These are phyloP conservation scores for Xestia xanthographa DNA, from an alignment of 2,888 invertebrate genomes.

Conservation along the genomic window DNA sequence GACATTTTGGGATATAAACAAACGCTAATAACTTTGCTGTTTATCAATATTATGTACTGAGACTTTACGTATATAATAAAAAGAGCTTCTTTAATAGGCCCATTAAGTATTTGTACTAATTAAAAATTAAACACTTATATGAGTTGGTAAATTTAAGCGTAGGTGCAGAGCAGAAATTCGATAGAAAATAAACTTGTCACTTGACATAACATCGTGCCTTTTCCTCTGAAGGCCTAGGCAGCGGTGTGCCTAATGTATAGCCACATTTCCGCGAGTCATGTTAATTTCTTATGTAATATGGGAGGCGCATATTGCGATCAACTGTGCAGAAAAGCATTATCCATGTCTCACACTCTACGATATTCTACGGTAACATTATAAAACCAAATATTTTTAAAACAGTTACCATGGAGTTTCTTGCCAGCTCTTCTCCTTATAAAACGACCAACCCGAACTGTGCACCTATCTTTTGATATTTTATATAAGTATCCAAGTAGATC, in stretches of 20 bases:
- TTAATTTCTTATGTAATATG: background rate
- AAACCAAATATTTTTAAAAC: background rate
- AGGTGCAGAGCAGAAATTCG: background rate
- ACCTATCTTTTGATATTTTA: background rate
- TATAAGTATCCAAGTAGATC: background rate
- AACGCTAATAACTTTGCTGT: too few relatives aligned
- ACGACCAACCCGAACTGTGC: background rate
- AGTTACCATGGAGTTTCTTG: background rate
- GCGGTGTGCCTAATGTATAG: too few relatives aligned
- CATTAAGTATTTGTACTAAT: too few relatives aligned
- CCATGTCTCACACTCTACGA: background rate
- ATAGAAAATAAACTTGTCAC: background rate
- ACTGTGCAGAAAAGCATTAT: background rate
- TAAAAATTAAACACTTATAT: background rate
- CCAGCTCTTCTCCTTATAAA: background rate
- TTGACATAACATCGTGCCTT: too few relatives aligned
- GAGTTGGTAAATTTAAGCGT: background rate
- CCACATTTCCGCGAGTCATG: too few relatives aligned
- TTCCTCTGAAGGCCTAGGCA: too few relatives aligned
- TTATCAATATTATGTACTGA: too few relatives aligned
- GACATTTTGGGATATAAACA: too few relatives aligned
- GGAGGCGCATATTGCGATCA: background rate
- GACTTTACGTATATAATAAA: too few relatives aligned
- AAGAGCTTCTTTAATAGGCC: too few relatives aligned
- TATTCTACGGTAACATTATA: background rate